Conservation (phyloP, 2,888 invertebrate species). For the Orthosia gracilis region DNA sequence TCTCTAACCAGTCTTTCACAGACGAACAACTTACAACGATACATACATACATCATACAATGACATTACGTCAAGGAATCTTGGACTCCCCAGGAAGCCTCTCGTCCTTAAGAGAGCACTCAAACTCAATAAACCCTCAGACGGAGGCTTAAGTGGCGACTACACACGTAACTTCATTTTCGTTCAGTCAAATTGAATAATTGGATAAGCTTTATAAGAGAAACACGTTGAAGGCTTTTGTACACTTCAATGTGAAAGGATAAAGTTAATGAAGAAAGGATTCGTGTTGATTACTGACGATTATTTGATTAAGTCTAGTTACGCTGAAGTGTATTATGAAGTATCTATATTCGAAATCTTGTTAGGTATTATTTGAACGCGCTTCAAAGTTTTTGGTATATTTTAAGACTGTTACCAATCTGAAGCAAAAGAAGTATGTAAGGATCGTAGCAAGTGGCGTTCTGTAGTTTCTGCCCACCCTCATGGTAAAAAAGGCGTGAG, state of each 20-base stretch:
- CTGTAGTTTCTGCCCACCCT: too few species aligned
- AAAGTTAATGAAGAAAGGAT: constrained; percentile 27
- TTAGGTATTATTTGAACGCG: neutral
- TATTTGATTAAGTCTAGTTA: neutral
- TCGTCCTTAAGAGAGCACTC: constrained; percentile 73
- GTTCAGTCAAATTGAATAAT: constrained; percentile 69
- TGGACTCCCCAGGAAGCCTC: constrained; percentile 66
- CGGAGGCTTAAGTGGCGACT: constrained; percentile 75
- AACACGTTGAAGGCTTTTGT: constrained; percentile 58
- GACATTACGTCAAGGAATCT: constrained; percentile 60
- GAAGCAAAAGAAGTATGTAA: too few species aligned
- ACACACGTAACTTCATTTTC: constrained; percentile 78
- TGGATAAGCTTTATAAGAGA: constrained; percentile 63
- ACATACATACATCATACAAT: constrained; percentile 53
- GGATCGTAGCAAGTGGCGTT: too few species aligned
- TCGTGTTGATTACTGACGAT: neutral
- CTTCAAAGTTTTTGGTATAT: neutral
- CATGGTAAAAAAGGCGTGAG: too few species aligned
- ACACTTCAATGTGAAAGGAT: constrained; percentile 29
- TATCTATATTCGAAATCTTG: neutral
- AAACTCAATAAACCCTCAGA: constrained; percentile 77
- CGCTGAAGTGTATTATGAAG: neutral
- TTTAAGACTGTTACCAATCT: too few species aligned
- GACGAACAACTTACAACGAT: constrained; percentile 11
- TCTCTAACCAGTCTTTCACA: constrained; percentile 5